phyloP scores from a whole-genome alignment of 2,888 invertebrate species.

The Plemyria rubiginata region DNA sequence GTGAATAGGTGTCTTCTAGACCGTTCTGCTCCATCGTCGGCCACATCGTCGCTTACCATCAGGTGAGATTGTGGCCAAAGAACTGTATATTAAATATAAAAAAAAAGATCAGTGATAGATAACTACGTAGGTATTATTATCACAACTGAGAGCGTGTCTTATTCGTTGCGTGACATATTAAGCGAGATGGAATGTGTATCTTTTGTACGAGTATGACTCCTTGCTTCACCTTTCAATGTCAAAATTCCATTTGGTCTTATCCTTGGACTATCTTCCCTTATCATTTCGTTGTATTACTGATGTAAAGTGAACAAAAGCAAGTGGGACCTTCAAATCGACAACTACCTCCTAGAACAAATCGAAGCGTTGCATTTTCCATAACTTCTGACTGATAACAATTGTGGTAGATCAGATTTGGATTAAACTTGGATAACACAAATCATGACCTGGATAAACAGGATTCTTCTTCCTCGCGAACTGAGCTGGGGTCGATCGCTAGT shows the following conservation, averaged over 20 bases:
- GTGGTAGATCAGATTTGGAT: not conserved
- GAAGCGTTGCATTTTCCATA: not conserved
- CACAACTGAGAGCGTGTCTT: conserved; percentile 57
- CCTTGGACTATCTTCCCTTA: not conserved
- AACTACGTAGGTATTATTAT: not conserved
- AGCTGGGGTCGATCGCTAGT: too few species aligned
- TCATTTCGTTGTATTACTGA: not conserved
- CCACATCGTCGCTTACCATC: too few species aligned
- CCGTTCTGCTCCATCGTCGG: too few species aligned
- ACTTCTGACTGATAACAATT: too few species aligned
- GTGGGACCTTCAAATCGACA: too few species aligned
- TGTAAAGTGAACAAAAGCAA: not conserved
- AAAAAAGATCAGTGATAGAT: not conserved
- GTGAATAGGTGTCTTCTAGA: too few species aligned
- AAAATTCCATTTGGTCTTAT: not conserved
- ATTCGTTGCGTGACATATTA: conserved; percentile 65
- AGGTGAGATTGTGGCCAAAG: too few species aligned
- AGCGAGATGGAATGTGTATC: conserved; percentile 64
- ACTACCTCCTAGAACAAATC: not conserved
- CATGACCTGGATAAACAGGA: too few species aligned
- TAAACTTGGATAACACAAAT: too few species aligned
- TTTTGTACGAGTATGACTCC: conserved; percentile 20
- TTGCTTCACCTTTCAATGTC: not conserved
- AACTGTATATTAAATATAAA: too few species aligned
- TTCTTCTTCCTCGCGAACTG: too few species aligned